Percentiles rank a stretch among this genome's conserved stretches.
phyloP scores from a whole-genome alignment of 2,797 vertebrate genomes.

The Alcedo atthis region DNA sequence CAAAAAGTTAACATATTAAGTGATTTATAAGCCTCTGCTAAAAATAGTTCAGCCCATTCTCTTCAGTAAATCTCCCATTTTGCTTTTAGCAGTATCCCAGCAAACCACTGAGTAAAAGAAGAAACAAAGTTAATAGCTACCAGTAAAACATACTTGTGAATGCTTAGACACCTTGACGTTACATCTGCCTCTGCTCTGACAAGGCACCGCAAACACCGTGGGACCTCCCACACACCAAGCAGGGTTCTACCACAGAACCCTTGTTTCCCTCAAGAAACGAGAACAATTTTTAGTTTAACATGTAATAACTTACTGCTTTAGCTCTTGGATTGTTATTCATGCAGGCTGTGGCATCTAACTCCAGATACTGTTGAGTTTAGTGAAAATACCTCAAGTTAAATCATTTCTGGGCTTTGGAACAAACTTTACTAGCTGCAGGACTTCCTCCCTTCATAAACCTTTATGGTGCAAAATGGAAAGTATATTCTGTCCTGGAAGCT shows the following conservation, averaged over 20 bases:
- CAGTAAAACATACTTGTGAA: not conserved
- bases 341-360: not conserved
- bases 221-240: not conserved
- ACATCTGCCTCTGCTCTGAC: not conserved
- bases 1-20: not conserved
- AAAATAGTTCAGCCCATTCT: not conserved
- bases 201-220: rapidly evolving
- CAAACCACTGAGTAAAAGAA: not conserved
- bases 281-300: not conserved
- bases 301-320: not conserved
- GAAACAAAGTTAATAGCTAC: not conserved
- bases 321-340: not conserved
- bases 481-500: rapidly evolving
- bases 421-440: not conserved
- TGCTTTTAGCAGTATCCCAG: not conserved
- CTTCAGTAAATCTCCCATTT: not conserved
- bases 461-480: rapidly evolving
- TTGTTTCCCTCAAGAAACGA: not conserved
- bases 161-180: not conserved
- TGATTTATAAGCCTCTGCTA: constrained; percentile 23
- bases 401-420: not conserved
- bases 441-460: not conserved
- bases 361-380: not conserved
- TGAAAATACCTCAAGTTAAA: not conserved
- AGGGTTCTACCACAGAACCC: not conserved